Base-by-base conservation (phyloP, 1,140 invertebrate genomes). In the Lerema accius region DNA sequence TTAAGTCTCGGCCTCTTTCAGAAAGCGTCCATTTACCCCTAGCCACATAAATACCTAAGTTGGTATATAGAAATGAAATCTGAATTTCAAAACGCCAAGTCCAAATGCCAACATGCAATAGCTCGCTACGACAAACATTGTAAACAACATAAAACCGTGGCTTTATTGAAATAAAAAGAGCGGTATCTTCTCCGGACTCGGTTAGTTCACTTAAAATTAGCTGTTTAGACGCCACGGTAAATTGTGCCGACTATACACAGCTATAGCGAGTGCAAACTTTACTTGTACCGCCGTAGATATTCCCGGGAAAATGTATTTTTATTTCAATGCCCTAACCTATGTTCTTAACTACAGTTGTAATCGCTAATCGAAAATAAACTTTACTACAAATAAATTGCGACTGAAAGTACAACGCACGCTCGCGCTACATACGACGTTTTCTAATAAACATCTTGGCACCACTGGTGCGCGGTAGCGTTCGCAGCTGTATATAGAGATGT, bases 271-370 rank as follows among this genome's bases (percentile, higher is more conserved):
- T 69, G 80, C 84, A 85, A 86, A 88, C 81, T 86, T 86, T 84
- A 84, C 81, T 89, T 82, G 82, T 84, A 80, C 71, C 76, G 67
- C 65, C 71, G 76, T 80, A 83, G 82, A 88, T 89, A 89, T 90
- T 84, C 82, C 74, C 76, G 65, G 80, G 84, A 84, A 90, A 90
- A 88, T 89, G 81, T 89, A 89, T 86, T 90, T 90, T 89, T 89
- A 89, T 89, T 88, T 88, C 83, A 76, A 55, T 56, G 35, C 63
- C 40, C 6, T 10, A 28, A 32, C 37, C 11, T 32, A n/a, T 11
- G 15, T 0, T 3, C 7, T 15, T 10, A 56, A 56, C 19, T 49
- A 0, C 9, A 45, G 5, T 13, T 11, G 10, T 11, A 32, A 0
- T 0, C 0, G 1, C 4, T 63, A 61, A 14, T 7, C 16, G 0